phyloP scores from a whole-genome alignment of 2,888 invertebrate species.

The Atherix ibis region DNA sequence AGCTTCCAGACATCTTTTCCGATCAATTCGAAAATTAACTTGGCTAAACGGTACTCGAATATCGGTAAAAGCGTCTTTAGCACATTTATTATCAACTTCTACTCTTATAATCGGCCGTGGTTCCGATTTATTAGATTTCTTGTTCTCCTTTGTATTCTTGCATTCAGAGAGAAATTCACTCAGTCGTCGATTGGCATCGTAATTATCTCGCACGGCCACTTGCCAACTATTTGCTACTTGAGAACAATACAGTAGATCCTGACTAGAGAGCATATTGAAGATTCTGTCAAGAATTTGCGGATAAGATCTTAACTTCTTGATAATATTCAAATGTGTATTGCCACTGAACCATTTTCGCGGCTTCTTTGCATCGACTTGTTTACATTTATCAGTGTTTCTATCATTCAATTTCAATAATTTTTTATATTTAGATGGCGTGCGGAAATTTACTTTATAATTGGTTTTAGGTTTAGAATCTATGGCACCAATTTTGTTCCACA shows the following conservation, averaged over 20 bases:
- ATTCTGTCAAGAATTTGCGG: slow-evolving; percentile 9
- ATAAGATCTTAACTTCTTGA: slow-evolving; percentile 9
- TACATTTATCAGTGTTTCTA: too few species aligned
- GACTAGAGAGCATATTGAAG: slow-evolving; percentile 6
- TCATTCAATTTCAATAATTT: too few species aligned
- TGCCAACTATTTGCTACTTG: slow-evolving; percentile 5
- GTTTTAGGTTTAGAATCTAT: too few species aligned
- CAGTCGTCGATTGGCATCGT: slow-evolving; percentile 4
- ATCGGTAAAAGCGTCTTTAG: background rate
- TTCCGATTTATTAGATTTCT: background rate
- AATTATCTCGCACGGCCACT: slow-evolving; percentile 6
- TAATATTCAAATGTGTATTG: slow-evolving; percentile 9
- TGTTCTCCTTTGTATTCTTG: slow-evolving; percentile 9
- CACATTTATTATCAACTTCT: background rate
- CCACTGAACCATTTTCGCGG: slow-evolving; percentile 7
- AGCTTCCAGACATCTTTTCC: slow-evolving; percentile 4
- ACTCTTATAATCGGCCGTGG: background rate
- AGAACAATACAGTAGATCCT: slow-evolving; percentile 8
- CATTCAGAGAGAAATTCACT: slow-evolving; percentile 4
- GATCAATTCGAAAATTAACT: slow-evolving; percentile 4
- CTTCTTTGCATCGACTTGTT: too few species aligned
- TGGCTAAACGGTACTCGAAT: slow-evolving; percentile 7
- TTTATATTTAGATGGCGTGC: too few species aligned
- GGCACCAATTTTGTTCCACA: too few species aligned
- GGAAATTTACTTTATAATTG: too few species aligned